Percentiles rank a stretch among this genome's conserved stretches.
phyloP scores from a whole-genome alignment of 2,113 vertebrate species.

The Nestor notabilis region DNA sequence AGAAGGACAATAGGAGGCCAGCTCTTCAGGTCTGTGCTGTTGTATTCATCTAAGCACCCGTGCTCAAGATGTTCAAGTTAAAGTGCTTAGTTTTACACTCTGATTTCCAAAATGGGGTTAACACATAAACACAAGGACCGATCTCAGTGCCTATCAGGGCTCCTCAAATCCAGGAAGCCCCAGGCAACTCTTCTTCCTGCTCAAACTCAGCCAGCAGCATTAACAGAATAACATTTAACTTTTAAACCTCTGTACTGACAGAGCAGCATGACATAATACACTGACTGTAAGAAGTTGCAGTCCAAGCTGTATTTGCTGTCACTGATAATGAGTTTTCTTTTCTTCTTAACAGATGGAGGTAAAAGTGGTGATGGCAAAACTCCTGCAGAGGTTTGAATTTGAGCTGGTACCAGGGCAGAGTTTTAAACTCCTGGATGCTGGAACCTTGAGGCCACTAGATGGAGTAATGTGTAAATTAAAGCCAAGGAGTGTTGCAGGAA shows the following conservation, averaged over 20 bases:
- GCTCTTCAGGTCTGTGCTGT: not conserved
- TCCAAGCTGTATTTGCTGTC: not conserved
- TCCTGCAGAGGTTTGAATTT: conserved; percentile 91
- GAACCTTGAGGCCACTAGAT: conserved; percentile 80
- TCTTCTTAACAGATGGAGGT: conserved; percentile 85
- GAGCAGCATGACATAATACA: not conserved
- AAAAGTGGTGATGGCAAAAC: conserved; percentile 91
- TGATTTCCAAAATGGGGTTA: not conserved
- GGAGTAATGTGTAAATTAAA: conserved; percentile 84
- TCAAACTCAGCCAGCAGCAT: not conserved
- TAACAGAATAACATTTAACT: not conserved
- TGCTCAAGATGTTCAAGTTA: not conserved
- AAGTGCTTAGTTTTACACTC: not conserved
- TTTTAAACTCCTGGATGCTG: conserved; percentile 81
- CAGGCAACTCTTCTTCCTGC: not conserved
- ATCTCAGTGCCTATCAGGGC: not conserved
- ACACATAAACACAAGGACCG: not conserved
- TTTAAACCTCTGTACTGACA: not conserved
- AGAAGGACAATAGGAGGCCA: not conserved
- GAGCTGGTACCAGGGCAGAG: conserved; percentile 82
- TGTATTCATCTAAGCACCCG: not conserved
- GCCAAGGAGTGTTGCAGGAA: conserved; percentile 47
- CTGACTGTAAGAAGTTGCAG: not conserved
- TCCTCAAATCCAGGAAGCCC: not conserved
- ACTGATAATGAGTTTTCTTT: not conserved